phyloP scores from a whole-genome alignment of 2,888 invertebrate genomes.

The Heterodera filipjevi region DNA sequence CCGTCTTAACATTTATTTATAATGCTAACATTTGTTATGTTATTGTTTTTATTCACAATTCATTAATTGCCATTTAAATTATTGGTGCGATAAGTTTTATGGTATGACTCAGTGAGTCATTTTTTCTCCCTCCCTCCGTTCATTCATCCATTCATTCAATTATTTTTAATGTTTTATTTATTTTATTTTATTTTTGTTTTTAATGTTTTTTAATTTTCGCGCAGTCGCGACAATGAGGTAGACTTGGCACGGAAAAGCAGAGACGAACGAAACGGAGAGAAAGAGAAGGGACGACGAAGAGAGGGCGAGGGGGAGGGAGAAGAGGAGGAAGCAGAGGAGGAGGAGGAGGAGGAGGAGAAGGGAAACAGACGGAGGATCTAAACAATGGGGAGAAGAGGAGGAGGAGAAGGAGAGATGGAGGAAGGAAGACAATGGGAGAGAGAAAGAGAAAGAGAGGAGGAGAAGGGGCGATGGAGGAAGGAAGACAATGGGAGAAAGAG shows the following conservation, averaged over 20 bases:
- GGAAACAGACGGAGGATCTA: constrained; percentile 62
- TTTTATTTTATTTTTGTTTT: neutral
- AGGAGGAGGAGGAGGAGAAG: constrained; percentile 43
- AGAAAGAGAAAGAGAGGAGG: neutral
- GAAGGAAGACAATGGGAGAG: neutral
- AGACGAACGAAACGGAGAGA: neutral
- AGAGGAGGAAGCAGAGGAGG: neutral
- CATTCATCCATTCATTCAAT: no score
- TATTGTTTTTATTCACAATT: no score
- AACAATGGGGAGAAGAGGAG: neutral
- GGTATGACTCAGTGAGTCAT: no score
- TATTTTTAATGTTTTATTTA: no score
- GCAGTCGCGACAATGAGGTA: constrained; percentile 12
- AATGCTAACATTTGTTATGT: no score
- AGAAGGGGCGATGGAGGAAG: neutral
- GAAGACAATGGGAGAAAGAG: neutral
- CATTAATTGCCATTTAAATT: no score
- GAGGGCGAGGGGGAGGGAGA: constrained; percentile 1
- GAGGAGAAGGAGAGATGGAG: neutral
- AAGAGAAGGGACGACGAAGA: neutral
- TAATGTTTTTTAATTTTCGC: neutral
- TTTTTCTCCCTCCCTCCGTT: no score
- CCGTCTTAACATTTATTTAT: no score
- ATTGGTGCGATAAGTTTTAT: no score
- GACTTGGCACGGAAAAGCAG: constrained; percentile 22